These are phyloP conservation scores for Pluvialis apricaria DNA, from an alignment of 2,113 vertebrate genomes.

Conservation along the genomic window DNA sequence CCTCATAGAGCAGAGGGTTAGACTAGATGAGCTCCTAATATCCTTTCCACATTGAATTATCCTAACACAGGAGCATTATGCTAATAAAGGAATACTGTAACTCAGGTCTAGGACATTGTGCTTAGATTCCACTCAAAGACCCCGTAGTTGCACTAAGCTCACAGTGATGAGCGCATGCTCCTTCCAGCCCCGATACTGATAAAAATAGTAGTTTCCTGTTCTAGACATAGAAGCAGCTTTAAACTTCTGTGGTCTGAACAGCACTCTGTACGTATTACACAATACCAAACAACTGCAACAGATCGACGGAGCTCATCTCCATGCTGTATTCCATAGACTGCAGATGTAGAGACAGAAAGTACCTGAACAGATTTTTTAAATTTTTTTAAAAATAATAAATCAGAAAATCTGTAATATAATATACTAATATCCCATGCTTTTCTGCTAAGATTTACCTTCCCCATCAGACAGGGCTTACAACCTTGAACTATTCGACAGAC, in stretches of 20 bases:
- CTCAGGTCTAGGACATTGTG: background rate
- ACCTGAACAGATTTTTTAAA: background rate
- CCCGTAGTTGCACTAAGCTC: background rate
- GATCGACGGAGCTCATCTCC: background rate
- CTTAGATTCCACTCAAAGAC: background rate
- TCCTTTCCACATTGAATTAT: background rate
- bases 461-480: background rate
- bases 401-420: background rate
- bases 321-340: background rate
- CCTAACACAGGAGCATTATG: background rate
- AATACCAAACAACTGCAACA: background rate
- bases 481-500: background rate
- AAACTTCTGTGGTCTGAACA: background rate
- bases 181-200: background rate
- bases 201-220: background rate
- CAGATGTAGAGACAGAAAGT: background rate
- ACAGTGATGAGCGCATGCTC: no score
- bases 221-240: background rate
- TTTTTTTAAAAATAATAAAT: no score
- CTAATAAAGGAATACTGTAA: background rate
- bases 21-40: background rate
- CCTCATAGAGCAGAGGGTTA: background rate
- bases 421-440: background rate
- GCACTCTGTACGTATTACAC: background rate
- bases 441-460: background rate